A percentile compares a stretch with the other conserved stretches of the same genome.
phyloP scores from a whole-genome alignment of 2,797 vertebrate species.

The Poecile montanus region DNA sequence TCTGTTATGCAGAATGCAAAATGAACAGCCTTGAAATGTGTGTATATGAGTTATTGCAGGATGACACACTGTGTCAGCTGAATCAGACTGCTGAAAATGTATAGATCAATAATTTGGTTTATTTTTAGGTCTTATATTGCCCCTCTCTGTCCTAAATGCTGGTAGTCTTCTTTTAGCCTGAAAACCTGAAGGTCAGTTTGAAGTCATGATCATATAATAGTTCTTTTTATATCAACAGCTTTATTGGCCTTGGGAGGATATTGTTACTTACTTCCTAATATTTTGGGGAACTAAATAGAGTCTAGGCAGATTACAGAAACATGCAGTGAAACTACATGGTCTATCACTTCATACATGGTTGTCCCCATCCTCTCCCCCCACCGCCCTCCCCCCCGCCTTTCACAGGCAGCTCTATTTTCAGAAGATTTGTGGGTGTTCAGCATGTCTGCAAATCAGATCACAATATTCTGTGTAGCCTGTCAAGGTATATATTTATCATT shows the following conservation, averaged over 20 bases:
- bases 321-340: not conserved
- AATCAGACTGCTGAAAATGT: constrained; percentile 30
- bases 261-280: constrained; percentile 31
- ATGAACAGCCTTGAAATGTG: not conserved
- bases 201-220: constrained; percentile 36
- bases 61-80: not conserved
- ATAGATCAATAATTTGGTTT: constrained; percentile 43
- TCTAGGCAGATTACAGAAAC: constrained; percentile 18
- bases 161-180: constrained; percentile 16
- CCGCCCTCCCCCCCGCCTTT: fast-evolving
- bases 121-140: constrained; percentile 49
- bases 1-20: not conserved
- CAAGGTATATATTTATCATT: not conserved
- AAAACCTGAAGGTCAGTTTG: constrained; percentile 48
- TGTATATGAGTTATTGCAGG: not conserved
- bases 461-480: not conserved
- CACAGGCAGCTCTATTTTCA: not conserved
- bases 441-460: not conserved
- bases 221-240: constrained; percentile 49
- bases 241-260: constrained; percentile 11
- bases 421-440: not conserved
- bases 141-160: not conserved
- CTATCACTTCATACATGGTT: not conserved
- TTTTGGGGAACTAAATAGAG: constrained; percentile 13
- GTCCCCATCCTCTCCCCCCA: too few species aligned